phyloP scores from a whole-genome alignment of 2,113 vertebrate species.

The Prunella himalayana region DNA sequence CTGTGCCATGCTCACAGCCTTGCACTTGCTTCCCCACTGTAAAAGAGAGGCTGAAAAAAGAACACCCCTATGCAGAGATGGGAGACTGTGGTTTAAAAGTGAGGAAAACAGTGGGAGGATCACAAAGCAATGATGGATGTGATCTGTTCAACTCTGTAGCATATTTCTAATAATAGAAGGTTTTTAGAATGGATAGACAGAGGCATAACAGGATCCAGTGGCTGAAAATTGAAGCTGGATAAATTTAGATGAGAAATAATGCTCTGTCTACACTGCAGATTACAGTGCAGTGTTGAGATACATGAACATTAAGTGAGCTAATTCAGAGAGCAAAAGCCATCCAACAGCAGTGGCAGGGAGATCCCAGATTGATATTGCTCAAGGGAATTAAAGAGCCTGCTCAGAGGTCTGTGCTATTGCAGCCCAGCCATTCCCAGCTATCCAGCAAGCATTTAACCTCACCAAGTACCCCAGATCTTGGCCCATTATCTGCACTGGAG shows the following conservation, averaged over 20 bases:
- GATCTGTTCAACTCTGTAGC: constrained; percentile 28
- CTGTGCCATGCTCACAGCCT: not conserved
- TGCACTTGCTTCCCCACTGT: not conserved
- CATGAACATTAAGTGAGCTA: constrained; percentile 1
- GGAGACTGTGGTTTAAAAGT: not conserved
- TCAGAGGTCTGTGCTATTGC: not conserved
- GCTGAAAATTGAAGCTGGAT: constrained; percentile 34
- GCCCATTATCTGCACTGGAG: accelerated
- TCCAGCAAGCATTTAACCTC: not conserved
- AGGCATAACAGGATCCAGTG: constrained; percentile 40
- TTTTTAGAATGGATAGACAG: constrained; percentile 27
- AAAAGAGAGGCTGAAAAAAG: not conserved
- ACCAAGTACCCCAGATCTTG: not conserved
- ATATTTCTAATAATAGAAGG: constrained; percentile 53
- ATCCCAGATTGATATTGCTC: not conserved
- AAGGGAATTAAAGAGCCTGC: not conserved
- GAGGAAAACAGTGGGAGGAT: constrained; percentile 26
- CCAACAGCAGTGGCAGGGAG: not conserved
- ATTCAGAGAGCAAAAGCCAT: not conserved
- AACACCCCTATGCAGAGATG: not conserved
- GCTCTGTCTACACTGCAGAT: constrained; percentile 39
- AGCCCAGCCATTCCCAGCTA: not conserved
- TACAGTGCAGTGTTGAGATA: not conserved
- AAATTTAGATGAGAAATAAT: constrained; percentile 51
- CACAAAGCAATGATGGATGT: not conserved